Evolutionary conservation across 2,888 invertebrate species (phyloP), one percentile per base, ranked within the genome.

Genomic region (Nipponacmea schrenckii): DNA sequence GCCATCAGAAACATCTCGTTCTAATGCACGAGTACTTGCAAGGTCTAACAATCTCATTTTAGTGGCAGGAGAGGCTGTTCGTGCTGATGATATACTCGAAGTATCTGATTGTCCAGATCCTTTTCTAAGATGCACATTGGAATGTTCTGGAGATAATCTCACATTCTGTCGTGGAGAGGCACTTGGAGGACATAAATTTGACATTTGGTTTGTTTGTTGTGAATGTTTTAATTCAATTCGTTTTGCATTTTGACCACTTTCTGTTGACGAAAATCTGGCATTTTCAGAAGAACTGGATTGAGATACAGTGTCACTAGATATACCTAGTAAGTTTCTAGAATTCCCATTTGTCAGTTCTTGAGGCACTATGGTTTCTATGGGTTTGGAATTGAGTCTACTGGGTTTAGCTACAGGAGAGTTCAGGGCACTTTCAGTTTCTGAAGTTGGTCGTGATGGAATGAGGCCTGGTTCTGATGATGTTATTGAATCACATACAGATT

Each of bases 51-150:
- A 70, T 1, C 74, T 56, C 72, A 74, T 68, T 64, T 74, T 74
- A 62, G 74, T 74, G 64, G 64, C 62, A 27, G 74, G 74, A 26
- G 74, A 74, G n/a, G 74, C 74, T 31, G 74, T 74, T 27, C 72
- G 50, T 20, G 70, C 70, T n/a, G 74, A 74, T 10, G 67, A 65
- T 26, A 70, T 27, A 65, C 74, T 74, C 27, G 67, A 44, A 24
- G 74, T 62, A 46, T 74, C 74, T 14, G 74, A 74, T 17, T 69
- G 69, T 5, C 72, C 74, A 24, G 74, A 27, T 56, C 62, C 62
- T 62, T 62, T 26, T 46, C n/a, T 24, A 26, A 27, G 46, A 20
- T 39, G 70, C 27, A 65, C 26, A 46, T 31, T 17, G 24, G 48
- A 10, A 24, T 63, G 62, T 45, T 39, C 64, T 26, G 24, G 67